Evolutionary conservation across 2,113 vertebrate genomes (phyloP).

Genomic region (Polyodon spathula): DNA sequence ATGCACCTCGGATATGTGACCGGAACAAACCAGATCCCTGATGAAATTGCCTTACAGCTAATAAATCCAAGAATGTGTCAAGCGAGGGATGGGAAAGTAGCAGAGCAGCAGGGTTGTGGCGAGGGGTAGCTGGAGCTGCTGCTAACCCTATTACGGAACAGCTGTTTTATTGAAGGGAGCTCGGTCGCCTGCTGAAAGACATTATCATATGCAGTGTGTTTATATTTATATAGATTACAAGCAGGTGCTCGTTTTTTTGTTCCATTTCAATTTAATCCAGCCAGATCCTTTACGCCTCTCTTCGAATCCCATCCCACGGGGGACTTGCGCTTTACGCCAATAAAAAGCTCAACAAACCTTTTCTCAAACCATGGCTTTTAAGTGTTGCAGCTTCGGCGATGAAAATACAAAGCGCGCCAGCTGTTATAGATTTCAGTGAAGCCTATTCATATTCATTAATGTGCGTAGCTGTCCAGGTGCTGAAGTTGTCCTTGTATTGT

Average conservation of each 20-base stretch:
- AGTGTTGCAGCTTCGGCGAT: too few species aligned
- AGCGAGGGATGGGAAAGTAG: not conserved
- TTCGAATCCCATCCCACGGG: too few species aligned
- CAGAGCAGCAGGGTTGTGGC: not conserved
- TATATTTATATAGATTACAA: not conserved
- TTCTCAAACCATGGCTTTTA: too few species aligned
- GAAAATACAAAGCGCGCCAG: too few species aligned
- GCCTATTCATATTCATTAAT: too few species aligned
- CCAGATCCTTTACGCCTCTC: too few species aligned
- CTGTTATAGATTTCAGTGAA: too few species aligned
- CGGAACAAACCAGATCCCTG: not conserved
- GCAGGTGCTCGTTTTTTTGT: not conserved
- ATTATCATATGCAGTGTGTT: not conserved
- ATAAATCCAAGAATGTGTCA: not conserved
- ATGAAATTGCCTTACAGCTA: not conserved
- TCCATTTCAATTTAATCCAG: not conserved
- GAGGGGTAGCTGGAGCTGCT: not conserved
- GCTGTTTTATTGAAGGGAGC: not conserved
- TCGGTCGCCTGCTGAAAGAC: not conserved
- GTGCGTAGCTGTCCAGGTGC: too few species aligned
- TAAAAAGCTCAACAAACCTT: too few species aligned
- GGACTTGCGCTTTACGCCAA: too few species aligned
- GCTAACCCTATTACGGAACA: conserved; percentile 20
- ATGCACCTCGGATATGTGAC: not conserved
- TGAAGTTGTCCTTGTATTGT: too few species aligned